Percentiles rank a stretch among this genome's conserved stretches.
phyloP scores from a whole-genome alignment of 1,140 invertebrate genomes.

The Aphelinus certus region DNA sequence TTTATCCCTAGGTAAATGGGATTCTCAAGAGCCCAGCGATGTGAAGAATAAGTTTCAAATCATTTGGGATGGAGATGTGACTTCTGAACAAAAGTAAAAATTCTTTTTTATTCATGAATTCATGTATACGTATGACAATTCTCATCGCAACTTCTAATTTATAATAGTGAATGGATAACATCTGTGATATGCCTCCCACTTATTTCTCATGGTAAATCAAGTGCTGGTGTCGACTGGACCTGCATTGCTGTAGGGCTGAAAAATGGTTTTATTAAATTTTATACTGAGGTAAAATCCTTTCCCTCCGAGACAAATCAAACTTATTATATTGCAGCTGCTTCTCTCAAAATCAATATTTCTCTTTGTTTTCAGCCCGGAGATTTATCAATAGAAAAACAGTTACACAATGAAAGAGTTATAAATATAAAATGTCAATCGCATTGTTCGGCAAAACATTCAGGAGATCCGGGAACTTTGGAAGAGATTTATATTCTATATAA shows the following conservation, averaged over 20 bases:
- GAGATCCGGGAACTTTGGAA: conserved; percentile 73
- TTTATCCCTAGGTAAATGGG: conserved; percentile 64
- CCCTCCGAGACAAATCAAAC: no score
- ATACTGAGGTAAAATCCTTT: conserved; percentile 81
- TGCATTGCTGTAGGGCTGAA: conserved; percentile 88
- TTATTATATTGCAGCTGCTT: no score
- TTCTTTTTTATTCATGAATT: no score
- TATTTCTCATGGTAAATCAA: conserved; percentile 75
- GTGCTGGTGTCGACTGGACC: conserved; percentile 88
- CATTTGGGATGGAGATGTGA: conserved; percentile 61
- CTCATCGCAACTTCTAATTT: no score
- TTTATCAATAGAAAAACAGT: conserved; percentile 82
- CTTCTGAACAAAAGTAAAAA: conserved; percentile 58
- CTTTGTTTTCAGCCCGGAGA: conserved; percentile 70
- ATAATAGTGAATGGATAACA: conserved; percentile 70
- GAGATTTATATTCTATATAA: conserved; percentile 86
- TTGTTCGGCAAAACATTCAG: conserved; percentile 69
- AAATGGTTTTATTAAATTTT: conserved; percentile 87
- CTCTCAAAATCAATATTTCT: no score
- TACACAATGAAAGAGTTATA: conserved; percentile 84
- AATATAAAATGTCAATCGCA: conserved; percentile 85
- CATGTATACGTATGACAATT: no score
- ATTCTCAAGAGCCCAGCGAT: conserved; percentile 63
- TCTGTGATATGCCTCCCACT: conserved; percentile 71
- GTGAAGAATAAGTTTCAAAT: conserved; percentile 65